Base-by-base conservation (phyloP, 2,797 vertebrate species). In the Martes flavigula region DNA sequence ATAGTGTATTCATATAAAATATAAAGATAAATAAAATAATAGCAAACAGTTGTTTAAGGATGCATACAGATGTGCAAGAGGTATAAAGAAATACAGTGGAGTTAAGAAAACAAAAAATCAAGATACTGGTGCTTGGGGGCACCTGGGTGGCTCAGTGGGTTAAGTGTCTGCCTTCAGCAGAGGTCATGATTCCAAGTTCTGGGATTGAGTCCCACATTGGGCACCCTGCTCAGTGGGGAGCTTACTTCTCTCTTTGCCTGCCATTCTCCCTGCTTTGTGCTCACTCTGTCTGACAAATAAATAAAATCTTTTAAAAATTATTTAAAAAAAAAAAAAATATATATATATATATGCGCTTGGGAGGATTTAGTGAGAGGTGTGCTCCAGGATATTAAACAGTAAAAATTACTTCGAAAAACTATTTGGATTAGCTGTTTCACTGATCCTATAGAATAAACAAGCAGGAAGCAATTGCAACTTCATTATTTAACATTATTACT, bases 321-420 rank as follows among this genome's bases (percentile, higher is more conserved):
- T 40, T 40, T 38, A 6, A 62, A 62, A 62, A 62, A 23, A 78
- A 25, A 62, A 62, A 62, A 62, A 18, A 78, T 11, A 48, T 48
- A 48, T 48, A 48, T 48, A 48, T 13, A 58, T 96, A 48, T 11
- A 81, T 11, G 21, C 75, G 23, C 58, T 91, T 94, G n/a, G 4
- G 17, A 89, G 3, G 58, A 17, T 15, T 5, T 81, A 85, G 23
- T 79, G 15, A 92, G 85, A 72, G 12, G 40, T 88, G 13, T 91
- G 18, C 68, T 20, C 48, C 46, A 79, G 62, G n/a, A 54, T 87
- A 82, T 68, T 84, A 81, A 77, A 48, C 27, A 86, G 46, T 78
- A 82, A 83, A 94, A 97, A 70, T 56, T 40, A 90, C 43, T 77
- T 92, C 84, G 58, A 58, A 66, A 90, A 95, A 79, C 23, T 43